Conservation (phyloP, 2,113 vertebrate genomes). For the Phaethornis superciliosus region DNA sequence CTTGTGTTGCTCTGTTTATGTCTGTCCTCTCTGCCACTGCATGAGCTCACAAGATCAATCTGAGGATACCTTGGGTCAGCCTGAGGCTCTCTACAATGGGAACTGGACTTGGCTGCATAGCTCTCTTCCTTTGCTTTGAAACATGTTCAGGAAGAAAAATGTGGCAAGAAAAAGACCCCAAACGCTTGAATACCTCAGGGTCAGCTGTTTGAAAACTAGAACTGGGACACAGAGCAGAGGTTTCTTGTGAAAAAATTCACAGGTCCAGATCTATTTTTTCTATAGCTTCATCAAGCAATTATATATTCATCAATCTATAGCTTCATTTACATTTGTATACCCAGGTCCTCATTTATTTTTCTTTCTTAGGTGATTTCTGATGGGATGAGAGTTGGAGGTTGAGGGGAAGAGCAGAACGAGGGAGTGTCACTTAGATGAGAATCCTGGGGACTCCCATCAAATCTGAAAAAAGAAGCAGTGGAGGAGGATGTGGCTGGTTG, state of each 20-base stretch:
- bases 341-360: not conserved
- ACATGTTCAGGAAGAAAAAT: not conserved
- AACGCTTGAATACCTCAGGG: not conserved
- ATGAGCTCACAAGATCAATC: not conserved
- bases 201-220: not conserved
- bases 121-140: not conserved
- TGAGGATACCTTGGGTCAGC: not conserved
- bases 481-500: conserved; percentile 63
- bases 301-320: too few relatives aligned
- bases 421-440: not conserved
- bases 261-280: not conserved
- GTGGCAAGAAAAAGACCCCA: not conserved
- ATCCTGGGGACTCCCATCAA: conserved; percentile 53
- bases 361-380: not conserved
- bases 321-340: not conserved
- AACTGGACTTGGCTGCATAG: not conserved
- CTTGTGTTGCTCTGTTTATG: not conserved
- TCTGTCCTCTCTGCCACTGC: not conserved
- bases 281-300: not conserved
- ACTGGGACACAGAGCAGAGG: not conserved
- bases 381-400: not conserved
- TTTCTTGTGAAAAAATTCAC: not conserved
- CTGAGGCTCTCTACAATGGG: not conserved
- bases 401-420: not conserved
- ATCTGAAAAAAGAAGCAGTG: conserved; percentile 35